Base-by-base conservation (phyloP, 2,113 vertebrate species). In the Gulo gulo region DNA sequence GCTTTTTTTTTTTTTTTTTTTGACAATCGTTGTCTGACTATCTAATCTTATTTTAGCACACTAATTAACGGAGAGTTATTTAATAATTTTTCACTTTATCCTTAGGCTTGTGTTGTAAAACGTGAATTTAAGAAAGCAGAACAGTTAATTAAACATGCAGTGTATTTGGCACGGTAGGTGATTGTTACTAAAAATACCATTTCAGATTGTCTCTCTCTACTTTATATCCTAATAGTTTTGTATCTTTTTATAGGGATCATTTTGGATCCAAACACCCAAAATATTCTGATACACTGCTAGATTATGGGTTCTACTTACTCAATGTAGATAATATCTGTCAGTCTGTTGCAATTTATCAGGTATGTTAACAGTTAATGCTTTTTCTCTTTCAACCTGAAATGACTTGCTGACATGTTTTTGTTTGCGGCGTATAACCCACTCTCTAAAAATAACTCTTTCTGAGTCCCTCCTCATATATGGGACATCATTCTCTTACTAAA, bases 251-350 rank as follows among this genome's bases (percentile, higher is more conserved):
- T 98, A 99, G 99, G 98, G 99, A 99, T 98, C 99, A 99, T 98
- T 99, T 99, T 98, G 99, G 99, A 98, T 99, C 99, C 98, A 99
- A 99, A 98, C 99, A 99, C 98, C 99, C 99, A 87, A 99, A 99
- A 98, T 99, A 99, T 95, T 99, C 99, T 0, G 99, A 99, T 98
- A 99, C 99, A 0, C 98, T 99, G 92, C 99, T 99, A 98, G 99
- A 99, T 99, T 99, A 99, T 94, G 99, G 99, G 80, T 99, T 99
- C 99, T 99, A 99, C 98, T 98, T 99, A 96, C 99, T 99, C 98
- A 99, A 99, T 57, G 99, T 99, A 99, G 99, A 99, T 98, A 99
- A 99, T 98, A 99, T 99, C 97, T 99, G 99, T 98, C 99, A 99
- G 57, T 99, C 99, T 29, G 99, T 99, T 97, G 99, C 99, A 87